Evolutionary conservation across 2,797 vertebrate species (phyloP).

Genomic region (Tachyglossus aculeatus): DNA sequence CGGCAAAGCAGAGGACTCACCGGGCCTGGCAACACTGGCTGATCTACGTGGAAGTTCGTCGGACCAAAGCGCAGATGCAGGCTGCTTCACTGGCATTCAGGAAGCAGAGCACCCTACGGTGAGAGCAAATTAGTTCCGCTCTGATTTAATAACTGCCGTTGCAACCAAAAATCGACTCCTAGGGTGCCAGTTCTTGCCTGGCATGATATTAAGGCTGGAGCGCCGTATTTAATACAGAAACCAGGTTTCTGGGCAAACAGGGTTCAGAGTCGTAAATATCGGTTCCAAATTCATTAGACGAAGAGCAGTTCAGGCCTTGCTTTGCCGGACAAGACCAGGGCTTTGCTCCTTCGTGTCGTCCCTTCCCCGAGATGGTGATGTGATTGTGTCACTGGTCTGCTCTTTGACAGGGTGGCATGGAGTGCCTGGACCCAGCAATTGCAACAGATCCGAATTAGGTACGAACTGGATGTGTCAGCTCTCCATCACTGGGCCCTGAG

Average conservation of each 20-base stretch:
- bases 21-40: slow-evolving; percentile 82
- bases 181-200: no score
- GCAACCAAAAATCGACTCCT: no score
- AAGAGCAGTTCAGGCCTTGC: no score
- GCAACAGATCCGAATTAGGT: not conserved
- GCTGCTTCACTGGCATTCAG: slow-evolving; percentile 74
- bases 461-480: slow-evolving; percentile 62
- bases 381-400: not conserved
- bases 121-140: no score
- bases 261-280: no score
- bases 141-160: no score
- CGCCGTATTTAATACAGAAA: no score
- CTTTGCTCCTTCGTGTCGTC: no score
- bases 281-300: no score
- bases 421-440: slow-evolving; percentile 57
- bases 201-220: no score
- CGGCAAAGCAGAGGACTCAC: slow-evolving; percentile 54
- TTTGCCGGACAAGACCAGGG: no score
- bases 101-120: slow-evolving; percentile 73
- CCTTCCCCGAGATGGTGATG: not conserved
- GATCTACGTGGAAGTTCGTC: slow-evolving; percentile 75
- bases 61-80: slow-evolving; percentile 77
- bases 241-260: no score
- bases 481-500: slow-evolving; percentile 69
- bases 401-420: slow-evolving; percentile 68